phyloP scores from a whole-genome alignment of 2,888 invertebrate genomes.

The Thelaira solivaga region DNA sequence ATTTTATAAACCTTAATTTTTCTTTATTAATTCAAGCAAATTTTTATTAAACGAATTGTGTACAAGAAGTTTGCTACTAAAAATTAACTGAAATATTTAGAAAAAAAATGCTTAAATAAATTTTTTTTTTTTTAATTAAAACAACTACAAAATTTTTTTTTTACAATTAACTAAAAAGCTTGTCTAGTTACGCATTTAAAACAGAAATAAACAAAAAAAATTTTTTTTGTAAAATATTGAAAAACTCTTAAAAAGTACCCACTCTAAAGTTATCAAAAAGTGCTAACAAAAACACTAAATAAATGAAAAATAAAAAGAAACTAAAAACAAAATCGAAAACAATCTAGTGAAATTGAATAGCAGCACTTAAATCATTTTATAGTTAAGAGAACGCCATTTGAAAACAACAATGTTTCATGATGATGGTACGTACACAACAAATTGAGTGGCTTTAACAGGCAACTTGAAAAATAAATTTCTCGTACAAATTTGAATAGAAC shows the following conservation, averaged over 20 bases:
- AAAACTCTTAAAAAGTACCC: conserved; percentile 15
- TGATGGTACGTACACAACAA: conserved; percentile 32
- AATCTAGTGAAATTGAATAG: conserved; percentile 59
- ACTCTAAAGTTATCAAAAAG: conserved; percentile 56
- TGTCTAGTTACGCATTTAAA: background rate
- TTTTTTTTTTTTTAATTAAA: too few relatives aligned
- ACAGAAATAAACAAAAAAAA: background rate
- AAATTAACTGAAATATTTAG: too few relatives aligned
- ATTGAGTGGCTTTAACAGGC: conserved; percentile 44
- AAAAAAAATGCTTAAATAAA: too few relatives aligned
- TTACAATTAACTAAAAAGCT: background rate
- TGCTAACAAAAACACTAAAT: conserved; percentile 40
- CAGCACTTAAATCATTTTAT: conserved; percentile 55
- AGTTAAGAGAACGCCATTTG: conserved; percentile 32
- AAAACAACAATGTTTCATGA: conserved; percentile 5
- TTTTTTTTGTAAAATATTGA: background rate
- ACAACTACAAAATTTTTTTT: too few relatives aligned
- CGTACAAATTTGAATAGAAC: conserved; percentile 44
- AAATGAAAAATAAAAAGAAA: conserved; percentile 10
- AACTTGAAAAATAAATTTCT: conserved; percentile 55
- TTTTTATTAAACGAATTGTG: too few relatives aligned
- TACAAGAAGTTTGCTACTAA: too few relatives aligned
- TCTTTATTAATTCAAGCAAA: too few relatives aligned
- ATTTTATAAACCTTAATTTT: too few relatives aligned
- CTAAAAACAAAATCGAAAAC: conserved; percentile 19